Conservation (phyloP, 92 coral and sea anemone genomes). For the Anthopleura xanthogrammica region DNA sequence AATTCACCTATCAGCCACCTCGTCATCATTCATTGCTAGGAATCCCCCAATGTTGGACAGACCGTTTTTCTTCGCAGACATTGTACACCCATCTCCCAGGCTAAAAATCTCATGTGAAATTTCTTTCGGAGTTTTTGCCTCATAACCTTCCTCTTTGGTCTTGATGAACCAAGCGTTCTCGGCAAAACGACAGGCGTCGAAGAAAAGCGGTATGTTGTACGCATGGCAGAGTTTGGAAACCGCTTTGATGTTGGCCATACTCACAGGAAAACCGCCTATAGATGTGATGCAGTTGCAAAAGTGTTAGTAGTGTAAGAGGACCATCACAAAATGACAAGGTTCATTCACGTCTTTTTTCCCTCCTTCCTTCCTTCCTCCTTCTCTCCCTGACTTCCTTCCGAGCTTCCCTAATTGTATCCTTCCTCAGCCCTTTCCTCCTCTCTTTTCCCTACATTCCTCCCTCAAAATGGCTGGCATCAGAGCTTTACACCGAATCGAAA, state of each 20-base stretch:
- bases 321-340: too few relatives aligned
- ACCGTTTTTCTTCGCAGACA: slow-evolving; percentile 80
- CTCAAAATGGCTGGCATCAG: not conserved
- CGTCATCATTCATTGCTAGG: slow-evolving; percentile 60
- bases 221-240: slow-evolving; percentile 68
- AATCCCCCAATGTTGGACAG: slow-evolving; percentile 76
- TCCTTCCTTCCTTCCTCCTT: not conserved
- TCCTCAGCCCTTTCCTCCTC: not conserved
- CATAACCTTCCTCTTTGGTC: slow-evolving; percentile 62
- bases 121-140: slow-evolving; percentile 49
- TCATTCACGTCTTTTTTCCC: not conserved
- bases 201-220: slow-evolving; percentile 51
- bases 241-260: slow-evolving; percentile 73
- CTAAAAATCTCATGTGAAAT: slow-evolving; percentile 68
- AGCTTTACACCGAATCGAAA: not conserved
- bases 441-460: not conserved
- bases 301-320: too few relatives aligned
- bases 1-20: slow-evolving; percentile 48
- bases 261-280: slow-evolving; percentile 67
- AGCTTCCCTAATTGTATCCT: not conserved
- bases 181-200: slow-evolving; percentile 82
- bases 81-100: slow-evolving; percentile 70
- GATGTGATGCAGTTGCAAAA: not conserved
- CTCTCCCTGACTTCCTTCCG: not conserved
- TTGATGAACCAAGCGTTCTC: slow-evolving; percentile 87